Base-by-base conservation (phyloP, 2,113 vertebrate genomes). In the Eubucco bourcierii region DNA sequence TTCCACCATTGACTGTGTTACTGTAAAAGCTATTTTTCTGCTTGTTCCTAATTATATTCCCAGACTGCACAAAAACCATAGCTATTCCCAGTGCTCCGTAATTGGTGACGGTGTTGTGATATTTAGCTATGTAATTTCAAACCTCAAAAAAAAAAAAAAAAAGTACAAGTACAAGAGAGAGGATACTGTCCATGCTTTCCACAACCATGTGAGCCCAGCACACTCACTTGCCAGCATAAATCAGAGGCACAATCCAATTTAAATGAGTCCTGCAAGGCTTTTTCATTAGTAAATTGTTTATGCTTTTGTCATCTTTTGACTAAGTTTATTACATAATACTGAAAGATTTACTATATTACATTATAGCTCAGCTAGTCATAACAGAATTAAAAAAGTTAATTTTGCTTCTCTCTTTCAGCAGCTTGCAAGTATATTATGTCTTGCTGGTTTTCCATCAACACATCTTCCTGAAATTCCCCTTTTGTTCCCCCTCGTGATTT, bases 291-390 rank as follows among this genome's bases (percentile, higher is more conserved):
- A 44, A 44, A 61, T 50, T 84, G 84, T 87, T 95, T 91, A 95
- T 94, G 68, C 68, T 95, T 92, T 91, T 96, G 87, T 94, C 93
- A 94, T 88, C 44, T 94, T 95, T 93, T 88, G 76, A 94, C 89
- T 94, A 84, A 95, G 91, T 94, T 83, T 90, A 91, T 92, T 94
- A 92, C 58, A 84, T 88, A 94, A 94, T 15, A 63, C 91, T 88
- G 82, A 82, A 63, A 85, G 84, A 94, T 88, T 92, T 94, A 92
- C 68, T 90, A 4, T 39, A 88, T 58, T 90, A 70, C 58, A 81
- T 90, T 94, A 93, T 34, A 80, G 81, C 75, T 94, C 23, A 2
- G 89, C 70, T 90, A 89, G 73, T 92, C 94, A 80, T 68, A 91
- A 87, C 63, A 89, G 85, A 95, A 90, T 91, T 88, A 2, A 33